These are phyloP conservation scores for Litoditis marina DNA, from an alignment of 2,888 invertebrate genomes.

Conservation along the genomic window DNA sequence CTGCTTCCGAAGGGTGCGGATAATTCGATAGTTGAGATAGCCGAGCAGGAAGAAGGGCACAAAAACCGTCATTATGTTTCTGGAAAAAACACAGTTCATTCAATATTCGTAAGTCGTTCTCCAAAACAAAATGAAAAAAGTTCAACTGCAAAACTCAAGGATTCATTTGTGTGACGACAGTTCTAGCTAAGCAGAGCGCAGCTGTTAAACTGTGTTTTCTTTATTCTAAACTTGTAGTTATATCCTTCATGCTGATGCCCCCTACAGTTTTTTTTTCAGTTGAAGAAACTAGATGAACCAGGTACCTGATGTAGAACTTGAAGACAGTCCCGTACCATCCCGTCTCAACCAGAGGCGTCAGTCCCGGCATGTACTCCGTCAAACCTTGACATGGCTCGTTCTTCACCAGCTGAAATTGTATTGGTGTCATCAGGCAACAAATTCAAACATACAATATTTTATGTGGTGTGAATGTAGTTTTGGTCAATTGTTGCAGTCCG, in stretches of 20 bases:
- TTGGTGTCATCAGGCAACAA: no score
- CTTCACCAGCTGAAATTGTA: conserved; percentile 40
- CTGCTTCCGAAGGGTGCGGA: conserved; percentile 49
- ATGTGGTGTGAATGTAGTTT: not conserved
- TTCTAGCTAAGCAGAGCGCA: no score
- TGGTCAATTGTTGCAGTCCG: not conserved
- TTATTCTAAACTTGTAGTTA: no score
- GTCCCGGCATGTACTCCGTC: conserved; percentile 44
- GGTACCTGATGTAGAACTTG: conserved; percentile 39
- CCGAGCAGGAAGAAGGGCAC: conserved; percentile 55
- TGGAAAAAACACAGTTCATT: conserved; percentile 14
- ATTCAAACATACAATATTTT: not conserved
- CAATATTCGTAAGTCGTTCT: no score
- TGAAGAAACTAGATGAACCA: no score
- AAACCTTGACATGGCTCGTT: conserved; percentile 52
- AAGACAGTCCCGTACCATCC: conserved; percentile 55
- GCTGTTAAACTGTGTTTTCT: no score
- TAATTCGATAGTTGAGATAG: conserved; percentile 49
- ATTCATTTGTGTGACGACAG: no score
- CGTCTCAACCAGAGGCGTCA: conserved; percentile 42
- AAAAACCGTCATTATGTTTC: conserved; percentile 57
- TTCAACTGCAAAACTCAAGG: no score
- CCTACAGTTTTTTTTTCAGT: no score
- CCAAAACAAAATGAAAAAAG: no score
- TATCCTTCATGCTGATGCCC: no score